Evolutionary conservation across 2,113 vertebrate genomes (phyloP), one percentile per base, ranked within the genome.

Genomic region (Paratilapia polleni): DNA sequence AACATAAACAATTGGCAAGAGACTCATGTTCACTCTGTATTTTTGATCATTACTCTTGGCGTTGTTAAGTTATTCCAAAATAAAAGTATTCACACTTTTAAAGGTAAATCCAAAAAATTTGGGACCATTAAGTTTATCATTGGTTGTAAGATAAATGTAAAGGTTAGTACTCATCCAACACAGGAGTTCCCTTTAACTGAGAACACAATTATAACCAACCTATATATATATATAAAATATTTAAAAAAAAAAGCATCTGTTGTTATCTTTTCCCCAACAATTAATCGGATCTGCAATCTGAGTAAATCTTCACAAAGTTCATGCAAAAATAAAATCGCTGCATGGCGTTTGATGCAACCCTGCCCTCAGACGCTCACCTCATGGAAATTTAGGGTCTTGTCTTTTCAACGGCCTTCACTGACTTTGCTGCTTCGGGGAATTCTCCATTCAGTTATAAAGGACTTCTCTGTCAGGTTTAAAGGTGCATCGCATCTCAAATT

Each of bases 271-370:
- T n/a, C 64, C 57, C 41, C 43, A 10, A 68, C 56, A 34, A 84
- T 36, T 52, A 68, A 77, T 84, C 4, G 74, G 70, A 84, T 79
- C 76, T 78, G 56, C 80, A 80, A 57, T 83, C 81, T 60, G 54
- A 89, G 43, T 28, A 41, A 62, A 60, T 62, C 63, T 76, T 83
- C 36, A 80, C 52, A 85, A 78, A 82, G 74, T 54, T 83, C 84
- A 86, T 85, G 87, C 78, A 86, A 70, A 92, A 68, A 79, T 77
- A 87, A 86, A 88, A 52, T 68, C 31, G 49, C 59, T 24, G 64
- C 85, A 58, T 62, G 56, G 47, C 74, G 56, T 64, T 52, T 64
- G 59, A 63, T 70, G 83, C 64, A 13, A 13, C 76, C 80, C 78
- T 59, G 19, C 17, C 14, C 31, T 11, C 13, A 8, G 41, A 85